Evolutionary conservation across 2,113 vertebrate genomes (phyloP), one percentile per base, ranked within the genome.

Genomic region (Ochotona princeps): DNA sequence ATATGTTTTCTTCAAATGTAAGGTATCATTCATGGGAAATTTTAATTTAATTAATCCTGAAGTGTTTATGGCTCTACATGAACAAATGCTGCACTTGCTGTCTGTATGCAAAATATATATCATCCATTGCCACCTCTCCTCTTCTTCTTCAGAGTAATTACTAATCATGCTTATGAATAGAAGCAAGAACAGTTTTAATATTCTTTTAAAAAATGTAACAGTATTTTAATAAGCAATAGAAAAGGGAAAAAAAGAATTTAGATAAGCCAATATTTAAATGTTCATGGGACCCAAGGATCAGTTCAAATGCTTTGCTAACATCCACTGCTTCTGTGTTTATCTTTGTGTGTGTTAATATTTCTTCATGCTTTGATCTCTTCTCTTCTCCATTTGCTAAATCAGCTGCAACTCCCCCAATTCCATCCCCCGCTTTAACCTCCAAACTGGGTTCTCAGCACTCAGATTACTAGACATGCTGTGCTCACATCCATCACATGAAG

Each of bases 401-500:
- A 76, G 61, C 54, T 84, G 67, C 72, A 57, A 57, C 49, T 92
- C 28, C 84, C 30, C 51, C 26, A 15, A 60, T 26, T 26, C 47
- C 75, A 15, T 47, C 73, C 23, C 54, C 47, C 86, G 75, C 23
- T 25, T 74, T 67, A 72, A 44, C 67, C 72, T 93, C 87, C 60
- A 91, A 87, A 92, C 65, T 65, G 76, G 61, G 54, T 93, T 93
- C 79, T 93, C 70, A 72, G 76, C 79, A n/a, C 70, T 92, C 28
- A 74, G 84, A 78, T 76, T 63, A 63, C 26, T 70, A 87, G 15
- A 51, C 95, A 83, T 89, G 96, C 95, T 95, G 95, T 92, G 94
- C 91, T 97, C 91, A 95, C 57, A 91, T 96, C 80, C 60, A 66
- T 97, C 96, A 96, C 47, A 65, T 32, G 89, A 96, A 32, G 83